A percentile compares a stretch with the other conserved stretches of the same genome.
Evolutionary conservation across 1,140 invertebrate genomes (phyloP).

Genomic region (Aphidius ervi): DNA sequence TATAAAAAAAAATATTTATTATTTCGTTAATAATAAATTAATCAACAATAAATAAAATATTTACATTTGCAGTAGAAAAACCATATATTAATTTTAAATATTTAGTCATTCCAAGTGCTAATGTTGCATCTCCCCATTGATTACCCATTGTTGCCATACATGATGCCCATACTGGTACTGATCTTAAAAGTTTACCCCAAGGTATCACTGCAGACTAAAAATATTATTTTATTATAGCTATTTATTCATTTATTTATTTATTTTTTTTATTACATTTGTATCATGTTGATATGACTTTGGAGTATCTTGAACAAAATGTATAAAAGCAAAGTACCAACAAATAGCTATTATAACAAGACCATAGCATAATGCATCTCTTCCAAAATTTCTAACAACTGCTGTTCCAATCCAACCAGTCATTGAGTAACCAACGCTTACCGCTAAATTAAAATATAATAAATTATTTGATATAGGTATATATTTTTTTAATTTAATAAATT

Average conservation of each 20-base stretch:
- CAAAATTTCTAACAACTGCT: slow-evolving; percentile 52
- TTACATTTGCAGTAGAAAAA: slow-evolving; percentile 58
- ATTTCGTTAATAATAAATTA: slow-evolving; percentile 6
- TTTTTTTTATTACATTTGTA: slow-evolving; percentile 40
- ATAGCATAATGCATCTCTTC: slow-evolving; percentile 59
- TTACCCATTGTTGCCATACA: slow-evolving; percentile 59
- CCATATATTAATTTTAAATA: slow-evolving; percentile 60
- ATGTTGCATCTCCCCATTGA: slow-evolving; percentile 60
- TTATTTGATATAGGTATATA: slow-evolving; percentile 13
- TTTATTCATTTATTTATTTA: neutral
- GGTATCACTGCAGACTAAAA: slow-evolving; percentile 50
- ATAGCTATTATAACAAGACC: slow-evolving; percentile 55
- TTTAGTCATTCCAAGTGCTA: slow-evolving; percentile 58
- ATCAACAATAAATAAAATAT: slow-evolving; percentile 15
- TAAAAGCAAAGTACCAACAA: slow-evolving; percentile 68
- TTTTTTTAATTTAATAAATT: slow-evolving; percentile 4
- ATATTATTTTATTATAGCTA: neutral
- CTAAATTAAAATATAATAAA: slow-evolving; percentile 33
- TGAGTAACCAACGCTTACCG: slow-evolving; percentile 58
- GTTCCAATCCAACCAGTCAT: slow-evolving; percentile 57
- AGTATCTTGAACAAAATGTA: slow-evolving; percentile 62
- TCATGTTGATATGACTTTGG: slow-evolving; percentile 51
- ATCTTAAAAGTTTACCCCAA: slow-evolving; percentile 56
- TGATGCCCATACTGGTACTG: slow-evolving; percentile 59
- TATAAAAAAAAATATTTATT: slow-evolving; percentile 20